These are phyloP conservation scores for Bugulina stolonifera DNA, from an alignment of 2,888 invertebrate genomes.

Conservation along the genomic window DNA sequence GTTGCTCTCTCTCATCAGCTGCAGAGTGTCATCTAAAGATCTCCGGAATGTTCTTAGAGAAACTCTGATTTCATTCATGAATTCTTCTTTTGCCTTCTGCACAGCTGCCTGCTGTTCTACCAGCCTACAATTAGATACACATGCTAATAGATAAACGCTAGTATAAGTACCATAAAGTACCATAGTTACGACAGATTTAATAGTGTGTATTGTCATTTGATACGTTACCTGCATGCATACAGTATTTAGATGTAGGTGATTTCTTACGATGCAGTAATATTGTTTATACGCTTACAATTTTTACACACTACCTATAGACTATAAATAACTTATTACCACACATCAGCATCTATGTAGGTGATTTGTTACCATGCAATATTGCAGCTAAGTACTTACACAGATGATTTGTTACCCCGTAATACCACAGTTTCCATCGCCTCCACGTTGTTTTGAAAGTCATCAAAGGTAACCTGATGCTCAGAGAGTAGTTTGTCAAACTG, in stretches of 20 bases:
- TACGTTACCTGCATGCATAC: too few relatives aligned
- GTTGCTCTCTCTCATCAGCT: conserved; percentile 51
- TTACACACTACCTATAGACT: too few relatives aligned
- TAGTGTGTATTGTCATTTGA: too few relatives aligned
- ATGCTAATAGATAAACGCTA: too few relatives aligned
- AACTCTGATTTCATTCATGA: conserved; percentile 49
- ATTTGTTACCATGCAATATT: too few relatives aligned
- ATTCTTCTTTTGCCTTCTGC: conserved; percentile 45
- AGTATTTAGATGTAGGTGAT: too few relatives aligned
- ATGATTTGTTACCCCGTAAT: conserved; percentile 50
- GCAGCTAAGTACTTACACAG: conserved; percentile 43
- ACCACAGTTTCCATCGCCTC: conserved; percentile 48
- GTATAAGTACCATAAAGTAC: too few relatives aligned
- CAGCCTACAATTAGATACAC: conserved; percentile 44
- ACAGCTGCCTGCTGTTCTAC: conserved; percentile 47
- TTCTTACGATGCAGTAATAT: too few relatives aligned
- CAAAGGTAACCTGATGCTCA: conserved; percentile 44
- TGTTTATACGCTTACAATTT: too few relatives aligned
- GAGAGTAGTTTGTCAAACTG: conserved; percentile 43
- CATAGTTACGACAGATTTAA: too few relatives aligned
- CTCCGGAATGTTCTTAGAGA: conserved; percentile 49
- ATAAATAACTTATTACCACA: too few relatives aligned
- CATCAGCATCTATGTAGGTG: too few relatives aligned
- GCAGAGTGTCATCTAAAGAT: conserved; percentile 48
- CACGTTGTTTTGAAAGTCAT: conserved; percentile 45